Conservation (phyloP, 2,797 vertebrate genomes). For the Macrochelys suwanniensis region DNA sequence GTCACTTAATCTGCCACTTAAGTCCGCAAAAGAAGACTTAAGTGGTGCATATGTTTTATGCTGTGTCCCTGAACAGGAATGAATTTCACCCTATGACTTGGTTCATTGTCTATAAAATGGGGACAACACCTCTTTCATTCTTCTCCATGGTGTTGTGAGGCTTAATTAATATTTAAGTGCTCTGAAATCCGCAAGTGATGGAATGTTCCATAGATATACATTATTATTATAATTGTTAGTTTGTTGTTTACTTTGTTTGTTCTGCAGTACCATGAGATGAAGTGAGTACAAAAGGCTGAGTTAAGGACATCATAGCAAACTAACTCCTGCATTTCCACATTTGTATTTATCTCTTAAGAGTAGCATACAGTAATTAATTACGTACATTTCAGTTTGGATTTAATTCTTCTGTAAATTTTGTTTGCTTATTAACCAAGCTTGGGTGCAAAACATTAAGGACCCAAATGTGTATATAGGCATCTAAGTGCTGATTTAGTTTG, state of each 20-base stretch:
- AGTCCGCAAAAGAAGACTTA: not conserved
- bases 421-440: constrained; percentile 19
- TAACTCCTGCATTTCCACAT: not conserved
- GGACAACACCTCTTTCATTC: not conserved
- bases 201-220: not conserved
- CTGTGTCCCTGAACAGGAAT: not conserved
- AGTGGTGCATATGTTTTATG: not conserved
- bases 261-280: constrained; percentile 54
- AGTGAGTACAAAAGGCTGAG: constrained; percentile 54
- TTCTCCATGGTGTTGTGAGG: not conserved
- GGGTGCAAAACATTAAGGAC: not conserved
- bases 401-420: constrained; percentile 22
- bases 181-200: constrained; percentile 23
- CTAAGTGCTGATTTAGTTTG: constrained; percentile 34
- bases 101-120: constrained; percentile 10
- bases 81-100: not conserved
- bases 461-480: not conserved
- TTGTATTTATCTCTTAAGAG: constrained; percentile 50
- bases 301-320: constrained; percentile 48
- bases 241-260: constrained; percentile 37
- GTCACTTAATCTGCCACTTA: constrained; percentile 20
- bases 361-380: constrained; percentile 59
- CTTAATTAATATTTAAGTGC: not conserved
- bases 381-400: constrained; percentile 55
- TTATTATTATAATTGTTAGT: constrained; percentile 35